Percentiles rank a stretch among this genome's conserved stretches.
phyloP scores from a whole-genome alignment of 2,113 vertebrate genomes.

The Phalacrocorax carbo region DNA sequence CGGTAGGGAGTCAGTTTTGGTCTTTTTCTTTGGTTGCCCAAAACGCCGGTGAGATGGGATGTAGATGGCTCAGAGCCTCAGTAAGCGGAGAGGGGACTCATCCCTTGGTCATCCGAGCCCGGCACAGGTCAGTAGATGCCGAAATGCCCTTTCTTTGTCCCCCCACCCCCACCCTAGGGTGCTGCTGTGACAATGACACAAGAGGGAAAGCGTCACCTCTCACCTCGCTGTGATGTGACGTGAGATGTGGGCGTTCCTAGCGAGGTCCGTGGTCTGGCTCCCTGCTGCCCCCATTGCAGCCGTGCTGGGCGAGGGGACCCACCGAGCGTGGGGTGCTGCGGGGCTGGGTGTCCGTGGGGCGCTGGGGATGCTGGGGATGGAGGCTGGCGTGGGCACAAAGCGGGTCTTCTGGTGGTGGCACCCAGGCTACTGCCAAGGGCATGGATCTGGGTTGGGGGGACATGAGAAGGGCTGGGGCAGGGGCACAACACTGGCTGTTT shows the following conservation, averaged over 20 bases:
- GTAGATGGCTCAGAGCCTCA: constrained; percentile 56
- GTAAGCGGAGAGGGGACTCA: not conserved
- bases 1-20: not conserved
- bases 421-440: not conserved
- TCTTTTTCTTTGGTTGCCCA: not conserved
- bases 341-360: not conserved
- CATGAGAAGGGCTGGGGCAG: not conserved
- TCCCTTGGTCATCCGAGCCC: not conserved
- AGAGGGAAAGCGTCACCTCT: not conserved
- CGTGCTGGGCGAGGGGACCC: fast-evolving
- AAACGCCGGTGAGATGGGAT: constrained; percentile 43
- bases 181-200: not conserved
- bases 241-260: not conserved
- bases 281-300: not conserved
- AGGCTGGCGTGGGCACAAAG: not conserved
- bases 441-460: not conserved
- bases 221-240: not conserved
- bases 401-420: not conserved
- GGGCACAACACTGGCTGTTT: fast-evolving
- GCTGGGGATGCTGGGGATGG: not conserved
- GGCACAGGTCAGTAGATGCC: constrained; percentile 31
- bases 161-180: fast-evolving
- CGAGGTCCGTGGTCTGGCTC: fast-evolving
- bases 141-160: not conserved
- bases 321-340: fast-evolving